Conservation (phyloP, 1,140 invertebrate genomes). For the Homalodisca vitripennis region DNA sequence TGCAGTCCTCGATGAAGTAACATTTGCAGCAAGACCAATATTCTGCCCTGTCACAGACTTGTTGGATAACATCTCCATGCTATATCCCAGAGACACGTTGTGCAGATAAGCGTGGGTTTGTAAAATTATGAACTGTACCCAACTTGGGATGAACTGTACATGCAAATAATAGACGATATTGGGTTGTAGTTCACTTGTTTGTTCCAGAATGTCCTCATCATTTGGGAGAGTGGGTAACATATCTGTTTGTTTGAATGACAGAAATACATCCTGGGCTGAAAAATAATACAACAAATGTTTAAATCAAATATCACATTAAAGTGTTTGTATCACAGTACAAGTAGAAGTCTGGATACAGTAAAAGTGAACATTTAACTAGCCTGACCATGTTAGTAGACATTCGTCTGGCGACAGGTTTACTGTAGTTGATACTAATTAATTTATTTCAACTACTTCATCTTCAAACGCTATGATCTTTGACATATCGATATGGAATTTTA, state of each 20-base stretch:
- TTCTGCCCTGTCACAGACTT: conserved; percentile 57
- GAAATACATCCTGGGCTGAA: conserved; percentile 5
- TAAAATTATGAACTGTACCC: conserved; percentile 59
- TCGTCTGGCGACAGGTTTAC: no score
- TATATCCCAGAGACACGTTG: conserved; percentile 61
- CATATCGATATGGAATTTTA: no score
- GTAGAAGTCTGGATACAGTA: no score
- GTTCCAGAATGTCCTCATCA: conserved; percentile 1
- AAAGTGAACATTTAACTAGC: no score
- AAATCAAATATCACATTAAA: no score
- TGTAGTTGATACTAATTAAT: no score
- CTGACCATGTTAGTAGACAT: no score
- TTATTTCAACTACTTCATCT: no score
- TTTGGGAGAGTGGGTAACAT: neutral
- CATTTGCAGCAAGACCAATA: conserved; percentile 57
- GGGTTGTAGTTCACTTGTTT: neutral
- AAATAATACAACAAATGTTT: no score
- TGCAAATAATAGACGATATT: conserved; percentile 5
- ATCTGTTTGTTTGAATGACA: conserved; percentile 10
- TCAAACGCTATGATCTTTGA: no score
- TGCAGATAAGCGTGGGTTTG: conserved; percentile 64
- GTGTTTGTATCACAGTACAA: no score
- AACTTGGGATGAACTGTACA: conserved; percentile 41
- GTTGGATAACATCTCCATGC: conserved; percentile 43
- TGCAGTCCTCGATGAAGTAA: conserved; percentile 27